Base-by-base conservation (phyloP, 1,140 invertebrate species). In the Plectrocnemia conspersa region DNA sequence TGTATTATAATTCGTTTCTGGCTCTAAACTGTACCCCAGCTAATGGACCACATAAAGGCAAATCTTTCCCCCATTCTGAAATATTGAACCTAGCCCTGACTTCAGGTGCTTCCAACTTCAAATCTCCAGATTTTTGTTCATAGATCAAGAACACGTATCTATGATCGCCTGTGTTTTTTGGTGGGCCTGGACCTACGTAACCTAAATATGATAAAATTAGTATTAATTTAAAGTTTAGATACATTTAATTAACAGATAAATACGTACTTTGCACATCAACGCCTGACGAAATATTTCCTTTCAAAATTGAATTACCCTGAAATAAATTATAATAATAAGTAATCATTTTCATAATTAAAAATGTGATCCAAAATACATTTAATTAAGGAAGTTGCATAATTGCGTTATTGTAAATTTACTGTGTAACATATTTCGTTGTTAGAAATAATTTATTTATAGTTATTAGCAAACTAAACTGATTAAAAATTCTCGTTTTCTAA, bases 131-230 rank as follows among this genome's bases (percentile, higher is more conserved):
- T 52, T 54, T 54, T 36, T 54, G 58, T 45, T 57, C 56, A 48
- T 61, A 63, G 2, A 59, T 41, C 2, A 64, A 25, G 44, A 64
- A 59, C n/a, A 62, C n/a, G 52, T 64, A 64, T 13, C 56, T 56
- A 45, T 64, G 63, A 10, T 50, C 40, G 4, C 62, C 62, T 6
- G 56, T 54, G 2, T 55, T 55, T 46, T 56, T 50, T 10, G 59
- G 52, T 4, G 62, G 62, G 10, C 24, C n/a, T 0, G 62, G 59
- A 2, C 56, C 56, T 35, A 6, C 23, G 23, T 59, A 63, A 10
- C 33, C 59, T 63, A 45, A 42, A 56, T 52, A 49, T 35, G 13
- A 50, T 38, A 42, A 52, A 41, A 40, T 40, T 9, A 9, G 7
- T n/a, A n/a, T 11, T 44, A 23, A 23, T 23, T 24, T 23, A 44